Base-by-base conservation (phyloP, 2,797 vertebrate genomes). In the Trachurus trachurus region DNA sequence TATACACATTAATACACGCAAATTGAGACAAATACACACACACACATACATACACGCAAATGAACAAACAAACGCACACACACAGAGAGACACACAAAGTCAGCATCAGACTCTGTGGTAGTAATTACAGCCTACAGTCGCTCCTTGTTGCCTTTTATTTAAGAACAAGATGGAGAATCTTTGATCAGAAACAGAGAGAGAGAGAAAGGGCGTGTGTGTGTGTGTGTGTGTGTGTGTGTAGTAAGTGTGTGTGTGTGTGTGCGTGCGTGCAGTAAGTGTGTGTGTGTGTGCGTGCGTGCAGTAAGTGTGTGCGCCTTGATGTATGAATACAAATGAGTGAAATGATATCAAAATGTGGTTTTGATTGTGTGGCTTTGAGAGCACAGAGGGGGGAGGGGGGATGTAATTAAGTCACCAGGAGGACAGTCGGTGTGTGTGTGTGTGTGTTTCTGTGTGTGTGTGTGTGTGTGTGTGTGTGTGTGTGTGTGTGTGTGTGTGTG, bases 341-440 rank as follows among this genome's bases (percentile, higher is more conserved):
- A 89, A 89, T 86, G 19, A 88, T 84, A 87, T 88, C 74, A 85
- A 86, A 92, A 87, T 87, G 80, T 87, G 83, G 65, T 81, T 89
- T 90, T 86, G 81, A 89, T 88, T 85, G 80, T 87, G 81, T 66
- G 81, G 73, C 74, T 87, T 76, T 86, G 81, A 83, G 78, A 87
- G 66, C 58, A 52, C 44, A 60, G 57, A 68, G 71, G 54, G 53
- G 17, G 69, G 66, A n/a, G 60, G 66, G 44, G 42, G 70, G 62
- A 16, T 57, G 66, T 91, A 86, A 91, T 90, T 88, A 88, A 90
- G 81, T 78, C 74, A 77, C 78, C 63, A 72, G 62, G 67, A 81
- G 64, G 37, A 81, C 16, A 42, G 67, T 1, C 26, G 26, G 26
- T 3, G 26, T 26, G 26, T 26, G 26, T 26, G 4, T 64, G 37